These are phyloP conservation scores for Nomada fucata DNA, from an alignment of 2,888 invertebrate species.

Conservation along the genomic window DNA sequence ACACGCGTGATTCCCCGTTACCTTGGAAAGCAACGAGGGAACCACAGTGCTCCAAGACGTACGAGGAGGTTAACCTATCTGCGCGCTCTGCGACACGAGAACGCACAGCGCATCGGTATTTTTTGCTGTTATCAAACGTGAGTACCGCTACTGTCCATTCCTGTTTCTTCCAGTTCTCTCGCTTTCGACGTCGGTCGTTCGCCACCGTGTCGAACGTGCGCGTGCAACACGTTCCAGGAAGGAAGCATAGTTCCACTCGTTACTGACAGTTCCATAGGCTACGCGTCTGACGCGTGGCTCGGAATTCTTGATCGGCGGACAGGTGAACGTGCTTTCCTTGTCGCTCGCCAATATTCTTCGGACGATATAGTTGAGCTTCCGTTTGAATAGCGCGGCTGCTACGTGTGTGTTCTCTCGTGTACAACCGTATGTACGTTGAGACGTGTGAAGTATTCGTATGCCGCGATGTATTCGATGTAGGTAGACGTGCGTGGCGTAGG, in stretches of 20 bases:
- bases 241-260: slow-evolving; percentile 37
- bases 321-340: slow-evolving; percentile 48
- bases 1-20: slow-evolving; percentile 38
- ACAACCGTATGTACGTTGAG: background rate
- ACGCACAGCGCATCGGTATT: slow-evolving; percentile 12
- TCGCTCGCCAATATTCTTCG: slow-evolving; percentile 34
- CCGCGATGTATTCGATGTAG: slow-evolving; percentile 13
- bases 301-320: slow-evolving; percentile 52
- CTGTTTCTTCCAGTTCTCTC: slow-evolving; percentile 9
- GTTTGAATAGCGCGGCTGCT: slow-evolving; percentile 28
- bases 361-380: slow-evolving; percentile 47
- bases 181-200: slow-evolving; percentile 1
- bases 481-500: background rate
- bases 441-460: slow-evolving; percentile 24
- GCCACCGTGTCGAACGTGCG: background rate
- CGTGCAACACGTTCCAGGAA: slow-evolving; percentile 18
- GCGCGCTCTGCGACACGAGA: slow-evolving; percentile 37
- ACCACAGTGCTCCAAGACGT: slow-evolving; percentile 31
- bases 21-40: slow-evolving; percentile 11
- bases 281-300: slow-evolving; percentile 37
- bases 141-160: slow-evolving; percentile 37
- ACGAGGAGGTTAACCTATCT: slow-evolving; percentile 23
- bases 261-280: slow-evolving; percentile 45
- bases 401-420: slow-evolving; percentile 16
- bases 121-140: slow-evolving; percentile 58